Conservation (phyloP, 2,888 invertebrate genomes). For the Melikaiella ostensackeni region DNA sequence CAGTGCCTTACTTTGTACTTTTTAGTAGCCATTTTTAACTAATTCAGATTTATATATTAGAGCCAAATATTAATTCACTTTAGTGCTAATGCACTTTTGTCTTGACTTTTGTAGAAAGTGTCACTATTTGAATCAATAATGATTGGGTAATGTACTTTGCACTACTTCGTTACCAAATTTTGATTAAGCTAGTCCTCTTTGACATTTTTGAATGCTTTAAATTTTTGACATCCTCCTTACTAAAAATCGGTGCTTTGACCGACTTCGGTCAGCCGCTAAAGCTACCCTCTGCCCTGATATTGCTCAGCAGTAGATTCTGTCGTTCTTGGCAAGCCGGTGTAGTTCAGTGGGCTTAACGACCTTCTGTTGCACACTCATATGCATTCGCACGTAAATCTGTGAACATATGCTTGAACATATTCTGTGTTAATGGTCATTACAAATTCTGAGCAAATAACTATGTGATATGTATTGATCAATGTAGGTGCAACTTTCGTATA, state of each 20-base stretch:
- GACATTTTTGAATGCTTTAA: no score
- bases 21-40: no score
- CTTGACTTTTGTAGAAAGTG: no score
- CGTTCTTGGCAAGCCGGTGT: constrained; percentile 2
- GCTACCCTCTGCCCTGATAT: not conserved
- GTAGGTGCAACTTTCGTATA: constrained; percentile 59
- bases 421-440: constrained; percentile 56
- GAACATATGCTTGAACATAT: constrained; percentile 46
- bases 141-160: no score
- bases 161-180: no score
- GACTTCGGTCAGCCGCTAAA: not conserved
- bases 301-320: constrained; percentile 1
- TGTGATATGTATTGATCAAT: constrained; percentile 62
- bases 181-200: no score
- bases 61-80: no score
- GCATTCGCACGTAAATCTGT: constrained; percentile 43
- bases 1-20: no score
- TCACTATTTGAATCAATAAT: no score
- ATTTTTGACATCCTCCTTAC: no score
- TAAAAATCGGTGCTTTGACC: not conserved
- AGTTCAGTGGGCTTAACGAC: constrained; percentile 4
- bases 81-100: no score
- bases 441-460: constrained; percentile 63
- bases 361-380: not conserved
- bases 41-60: no score